Conservation (phyloP, 1,140 invertebrate species). For the Trichomalopsis sarcophagae region DNA sequence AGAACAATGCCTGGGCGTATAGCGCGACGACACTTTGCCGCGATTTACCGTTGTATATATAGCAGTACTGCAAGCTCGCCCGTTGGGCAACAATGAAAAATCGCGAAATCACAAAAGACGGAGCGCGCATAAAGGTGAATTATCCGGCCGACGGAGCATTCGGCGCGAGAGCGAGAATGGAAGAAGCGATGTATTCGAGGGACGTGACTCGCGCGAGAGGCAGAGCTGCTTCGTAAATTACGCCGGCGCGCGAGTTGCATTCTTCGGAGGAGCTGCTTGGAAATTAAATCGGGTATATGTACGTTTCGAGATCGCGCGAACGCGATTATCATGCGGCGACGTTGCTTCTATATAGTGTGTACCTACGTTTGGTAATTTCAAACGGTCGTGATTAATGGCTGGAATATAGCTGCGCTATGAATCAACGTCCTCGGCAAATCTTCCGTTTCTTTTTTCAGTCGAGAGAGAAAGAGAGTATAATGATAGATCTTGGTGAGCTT, state of each 20-base stretch:
- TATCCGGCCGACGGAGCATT: constrained; percentile 31
- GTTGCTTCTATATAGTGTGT: too few species aligned
- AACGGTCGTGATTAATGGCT: background rate
- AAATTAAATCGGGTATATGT: constrained; percentile 29
- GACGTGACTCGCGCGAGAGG: constrained; percentile 37
- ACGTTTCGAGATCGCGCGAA: too few species aligned
- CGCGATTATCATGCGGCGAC: too few species aligned
- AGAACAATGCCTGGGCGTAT: background rate
- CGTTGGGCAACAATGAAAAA: background rate
- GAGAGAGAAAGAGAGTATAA: too few species aligned
- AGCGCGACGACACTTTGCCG: background rate
- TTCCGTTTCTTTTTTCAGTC: background rate
- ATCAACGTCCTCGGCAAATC: background rate
- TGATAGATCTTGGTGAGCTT: background rate
- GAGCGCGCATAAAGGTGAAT: constrained; percentile 31
- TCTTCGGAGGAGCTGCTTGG: background rate
- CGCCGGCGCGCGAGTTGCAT: constrained; percentile 11
- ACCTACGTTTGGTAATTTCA: too few species aligned
- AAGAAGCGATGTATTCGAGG: constrained; percentile 23
- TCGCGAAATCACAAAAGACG: constrained; percentile 32
- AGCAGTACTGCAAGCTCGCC: background rate
- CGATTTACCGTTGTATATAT: background rate
- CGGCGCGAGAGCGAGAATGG: background rate
- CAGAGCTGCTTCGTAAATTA: constrained; percentile 24
- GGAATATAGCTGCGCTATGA: background rate